Evolutionary conservation across 2,888 invertebrate species (phyloP).

Genomic region (Mayetiola destructor): DNA sequence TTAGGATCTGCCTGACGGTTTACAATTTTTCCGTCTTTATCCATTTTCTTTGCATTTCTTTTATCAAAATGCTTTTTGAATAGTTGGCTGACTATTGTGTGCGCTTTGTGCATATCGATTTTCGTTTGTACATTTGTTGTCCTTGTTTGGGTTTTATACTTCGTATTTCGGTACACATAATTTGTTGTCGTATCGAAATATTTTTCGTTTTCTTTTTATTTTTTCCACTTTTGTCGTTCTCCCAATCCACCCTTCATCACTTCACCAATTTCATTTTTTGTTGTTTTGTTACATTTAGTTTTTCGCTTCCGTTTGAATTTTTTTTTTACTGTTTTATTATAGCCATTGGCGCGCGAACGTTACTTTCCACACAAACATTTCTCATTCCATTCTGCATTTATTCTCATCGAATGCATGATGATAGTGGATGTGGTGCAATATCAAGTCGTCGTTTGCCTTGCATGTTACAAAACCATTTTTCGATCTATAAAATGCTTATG

Average conservation of each 20-base stretch:
- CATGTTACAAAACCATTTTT: slow-evolving; percentile 11
- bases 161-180: background rate
- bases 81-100: background rate
- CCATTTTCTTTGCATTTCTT: background rate
- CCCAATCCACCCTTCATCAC: no score
- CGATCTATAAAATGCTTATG: slow-evolving; percentile 9
- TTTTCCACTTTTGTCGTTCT: no score
- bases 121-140: background rate
- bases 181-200: background rate
- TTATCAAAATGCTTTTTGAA: background rate
- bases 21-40: background rate
- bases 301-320: background rate
- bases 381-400: no score
- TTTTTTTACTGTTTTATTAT: slow-evolving; percentile 11
- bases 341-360: slow-evolving; percentile 11
- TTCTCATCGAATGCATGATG: slow-evolving; percentile 6
- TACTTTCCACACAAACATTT: no score
- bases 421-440: slow-evolving; percentile 3
- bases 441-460: background rate
- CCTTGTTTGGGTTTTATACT: background rate
- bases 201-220: slow-evolving; percentile 1
- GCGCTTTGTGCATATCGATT: background rate
- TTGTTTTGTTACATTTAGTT: background rate
- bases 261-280: background rate
- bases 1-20: slow-evolving; percentile 14